Percentiles rank a stretch among this genome's conserved stretches.
Evolutionary conservation across 2,797 vertebrate genomes (phyloP).

Genomic region (Enteromius radiatus): DNA sequence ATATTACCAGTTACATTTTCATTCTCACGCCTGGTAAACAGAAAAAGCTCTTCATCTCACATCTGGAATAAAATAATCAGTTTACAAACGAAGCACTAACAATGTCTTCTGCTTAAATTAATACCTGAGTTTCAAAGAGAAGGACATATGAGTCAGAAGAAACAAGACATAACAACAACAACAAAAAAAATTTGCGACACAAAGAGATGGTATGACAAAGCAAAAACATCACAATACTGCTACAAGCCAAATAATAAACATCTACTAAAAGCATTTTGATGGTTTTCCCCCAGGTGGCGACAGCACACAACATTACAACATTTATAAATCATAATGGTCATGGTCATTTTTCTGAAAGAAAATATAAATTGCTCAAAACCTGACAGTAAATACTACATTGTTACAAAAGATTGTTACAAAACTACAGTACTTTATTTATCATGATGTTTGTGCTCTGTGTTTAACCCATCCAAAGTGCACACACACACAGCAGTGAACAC

Average conservation of each 20-base stretch:
- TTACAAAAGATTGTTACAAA: not conserved
- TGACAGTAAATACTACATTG: not conserved
- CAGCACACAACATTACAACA: not conserved
- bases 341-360: not conserved
- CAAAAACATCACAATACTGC: not conserved
- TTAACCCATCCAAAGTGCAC: no score
- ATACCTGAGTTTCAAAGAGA: not conserved
- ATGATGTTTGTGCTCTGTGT: no score
- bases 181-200: not conserved
- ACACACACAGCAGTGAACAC: no score
- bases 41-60: not conserved
- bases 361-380: not conserved
- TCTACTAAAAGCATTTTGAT: not conserved
- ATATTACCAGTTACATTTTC: conserved; percentile 1
- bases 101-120: not conserved
- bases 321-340: not conserved
- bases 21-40: not conserved
- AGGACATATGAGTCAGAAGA: not conserved
- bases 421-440: not conserved
- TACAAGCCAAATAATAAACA: not conserved
- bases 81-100: not conserved
- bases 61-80: not conserved
- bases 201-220: not conserved
- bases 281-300: conserved; percentile 11
- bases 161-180: not conserved